Evolutionary conservation across 2,888 invertebrate species (phyloP).

Genomic region (Synergus japonicus): DNA sequence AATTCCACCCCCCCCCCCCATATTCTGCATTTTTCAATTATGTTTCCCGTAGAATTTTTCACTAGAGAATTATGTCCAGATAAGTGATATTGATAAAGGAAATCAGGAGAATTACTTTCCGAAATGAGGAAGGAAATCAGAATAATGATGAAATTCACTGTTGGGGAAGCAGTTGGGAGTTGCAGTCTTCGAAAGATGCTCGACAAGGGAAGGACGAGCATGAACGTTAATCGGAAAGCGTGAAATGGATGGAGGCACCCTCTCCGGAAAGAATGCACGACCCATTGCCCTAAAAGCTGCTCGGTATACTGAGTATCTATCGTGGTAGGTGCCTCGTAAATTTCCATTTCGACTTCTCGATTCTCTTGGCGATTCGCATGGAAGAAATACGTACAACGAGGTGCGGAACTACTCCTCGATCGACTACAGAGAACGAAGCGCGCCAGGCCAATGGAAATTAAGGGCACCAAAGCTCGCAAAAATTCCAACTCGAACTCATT

Average conservation of each 20-base stretch:
- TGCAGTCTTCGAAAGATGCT: not conserved
- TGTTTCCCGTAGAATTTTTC: no score
- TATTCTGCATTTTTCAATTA: no score
- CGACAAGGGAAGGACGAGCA: constrained; percentile 11
- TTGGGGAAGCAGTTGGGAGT: not conserved
- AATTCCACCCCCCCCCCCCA: no score
- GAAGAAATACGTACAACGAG: constrained; percentile 56
- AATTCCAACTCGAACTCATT: constrained; percentile 50
- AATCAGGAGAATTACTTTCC: not conserved
- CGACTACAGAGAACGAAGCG: constrained; percentile 56
- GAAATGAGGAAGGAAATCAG: not conserved
- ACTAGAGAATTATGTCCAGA: no score
- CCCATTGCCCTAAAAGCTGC: constrained; percentile 62
- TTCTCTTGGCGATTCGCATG: constrained; percentile 63
- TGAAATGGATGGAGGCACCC: constrained; percentile 54
- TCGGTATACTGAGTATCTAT: constrained; percentile 62
- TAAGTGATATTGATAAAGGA: no score
- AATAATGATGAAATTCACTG: not conserved
- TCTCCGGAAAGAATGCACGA: constrained; percentile 54
- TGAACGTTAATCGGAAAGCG: constrained; percentile 60
- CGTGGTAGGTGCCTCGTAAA: constrained; percentile 62
- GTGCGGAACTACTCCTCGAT: constrained; percentile 52
- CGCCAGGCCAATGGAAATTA: constrained; percentile 58
- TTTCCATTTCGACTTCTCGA: constrained; percentile 64
- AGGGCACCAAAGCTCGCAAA: constrained; percentile 56